Evolutionary conservation across 92 coral and sea anemone genomes (phyloP).

Genomic region (Porites rus): DNA sequence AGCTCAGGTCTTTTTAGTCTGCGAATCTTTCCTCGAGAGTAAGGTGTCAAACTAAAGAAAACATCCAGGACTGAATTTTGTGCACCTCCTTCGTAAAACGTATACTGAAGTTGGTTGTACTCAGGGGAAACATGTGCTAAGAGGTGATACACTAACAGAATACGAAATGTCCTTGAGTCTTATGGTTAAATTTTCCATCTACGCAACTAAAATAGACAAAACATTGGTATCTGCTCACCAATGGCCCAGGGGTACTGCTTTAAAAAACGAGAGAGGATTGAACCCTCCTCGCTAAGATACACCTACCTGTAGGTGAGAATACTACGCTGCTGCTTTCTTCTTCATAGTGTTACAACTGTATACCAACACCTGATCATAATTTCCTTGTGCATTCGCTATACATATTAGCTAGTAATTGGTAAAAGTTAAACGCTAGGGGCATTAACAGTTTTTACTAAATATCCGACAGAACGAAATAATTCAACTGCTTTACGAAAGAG

Average conservation of each 20-base stretch:
- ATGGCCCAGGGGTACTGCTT: background rate
- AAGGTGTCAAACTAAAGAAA: background rate
- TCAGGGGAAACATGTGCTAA: too few species aligned
- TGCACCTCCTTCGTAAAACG: too few species aligned
- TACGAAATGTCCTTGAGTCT: background rate
- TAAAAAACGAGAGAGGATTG: too few species aligned
- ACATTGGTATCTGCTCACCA: slow-evolving; percentile 2
- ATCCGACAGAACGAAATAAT: background rate
- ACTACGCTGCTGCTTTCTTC: too few species aligned
- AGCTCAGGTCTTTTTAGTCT: background rate
- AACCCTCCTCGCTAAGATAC: too few species aligned
- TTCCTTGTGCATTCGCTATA: slow-evolving; percentile 5
- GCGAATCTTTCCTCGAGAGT: background rate
- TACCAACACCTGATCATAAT: background rate
- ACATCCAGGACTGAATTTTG: background rate
- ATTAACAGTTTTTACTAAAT: background rate
- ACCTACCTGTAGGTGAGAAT: too few species aligned
- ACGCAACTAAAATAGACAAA: background rate
- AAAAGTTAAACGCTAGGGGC: background rate
- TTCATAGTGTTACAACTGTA: too few species aligned
- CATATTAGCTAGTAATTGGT: background rate
- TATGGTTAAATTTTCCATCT: background rate
- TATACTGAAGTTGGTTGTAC: too few species aligned
- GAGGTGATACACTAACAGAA: background rate
- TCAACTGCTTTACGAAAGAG: too few species aligned